phyloP scores from a whole-genome alignment of 2,113 vertebrate genomes.

The Eretmochelys imbricata region DNA sequence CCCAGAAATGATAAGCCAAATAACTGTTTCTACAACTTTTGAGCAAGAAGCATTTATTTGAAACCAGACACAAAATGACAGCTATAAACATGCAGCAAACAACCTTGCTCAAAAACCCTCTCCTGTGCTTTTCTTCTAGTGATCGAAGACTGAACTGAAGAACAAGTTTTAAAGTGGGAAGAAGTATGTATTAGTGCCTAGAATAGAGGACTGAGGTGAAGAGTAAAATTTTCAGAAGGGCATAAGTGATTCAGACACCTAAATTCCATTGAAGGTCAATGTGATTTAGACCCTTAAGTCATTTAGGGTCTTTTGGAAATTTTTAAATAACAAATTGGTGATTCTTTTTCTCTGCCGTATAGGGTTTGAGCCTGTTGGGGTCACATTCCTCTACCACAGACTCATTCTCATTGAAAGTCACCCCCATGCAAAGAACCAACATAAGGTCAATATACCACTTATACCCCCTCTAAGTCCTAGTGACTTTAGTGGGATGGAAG shows the following conservation, averaged over 20 bases:
- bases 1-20: background rate
- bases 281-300: background rate
- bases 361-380: no score
- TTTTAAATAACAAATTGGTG: background rate
- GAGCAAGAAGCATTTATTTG: background rate
- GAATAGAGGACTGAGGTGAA: background rate
- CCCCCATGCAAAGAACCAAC: background rate
- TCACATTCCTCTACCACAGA: background rate
- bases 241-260: background rate
- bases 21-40: background rate
- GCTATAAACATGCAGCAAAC: background rate
- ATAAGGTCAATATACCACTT: background rate
- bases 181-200: background rate
- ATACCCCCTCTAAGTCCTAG: background rate
- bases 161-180: background rate
- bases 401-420: background rate
- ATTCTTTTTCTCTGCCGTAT: no score
- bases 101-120: background rate
- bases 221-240: background rate
- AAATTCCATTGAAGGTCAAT: background rate
- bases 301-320: conserved; percentile 7
- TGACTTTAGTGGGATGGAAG: background rate
- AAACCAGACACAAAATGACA: background rate
- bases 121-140: background rate
- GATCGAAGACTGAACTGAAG: background rate